phyloP scores from a whole-genome alignment of 2,888 invertebrate species.

The Agapetus fuscipes region DNA sequence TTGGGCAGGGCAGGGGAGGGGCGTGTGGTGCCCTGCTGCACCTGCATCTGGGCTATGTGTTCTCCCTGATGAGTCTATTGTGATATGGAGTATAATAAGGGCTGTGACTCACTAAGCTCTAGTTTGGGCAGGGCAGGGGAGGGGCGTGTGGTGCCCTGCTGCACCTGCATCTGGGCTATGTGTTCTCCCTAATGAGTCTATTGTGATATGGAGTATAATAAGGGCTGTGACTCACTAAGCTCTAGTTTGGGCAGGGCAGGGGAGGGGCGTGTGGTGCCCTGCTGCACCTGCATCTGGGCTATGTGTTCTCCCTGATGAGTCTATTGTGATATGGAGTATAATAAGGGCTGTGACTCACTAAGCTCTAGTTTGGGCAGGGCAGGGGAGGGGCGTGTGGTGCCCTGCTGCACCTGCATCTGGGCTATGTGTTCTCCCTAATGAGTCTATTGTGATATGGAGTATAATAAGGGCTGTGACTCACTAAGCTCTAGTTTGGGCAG shows the following conservation, averaged over 20 bases:
- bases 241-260: no score
- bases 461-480: constrained; percentile 38
- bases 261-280: no score
- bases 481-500: constrained; percentile 56
- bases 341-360: no score
- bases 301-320: constrained; percentile 91
- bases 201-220: constrained; percentile 85
- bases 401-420: constrained; percentile 51
- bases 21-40: constrained; percentile 47
- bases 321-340: constrained; percentile 87
- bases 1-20: constrained; percentile 62
- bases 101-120: constrained; percentile 57
- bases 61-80: constrained; percentile 92
- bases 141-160: constrained; percentile 48
- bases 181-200: constrained; percentile 92
- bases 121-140: constrained; percentile 59
- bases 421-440: constrained; percentile 45
- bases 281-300: constrained; percentile 53
- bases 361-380: no score
- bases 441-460: background rate
- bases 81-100: no score
- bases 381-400: no score
- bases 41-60: constrained; percentile 64
- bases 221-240: no score
- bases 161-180: constrained; percentile 60